phyloP scores from a whole-genome alignment of 2,113 vertebrate species.

The Nansenia antarctica region DNA sequence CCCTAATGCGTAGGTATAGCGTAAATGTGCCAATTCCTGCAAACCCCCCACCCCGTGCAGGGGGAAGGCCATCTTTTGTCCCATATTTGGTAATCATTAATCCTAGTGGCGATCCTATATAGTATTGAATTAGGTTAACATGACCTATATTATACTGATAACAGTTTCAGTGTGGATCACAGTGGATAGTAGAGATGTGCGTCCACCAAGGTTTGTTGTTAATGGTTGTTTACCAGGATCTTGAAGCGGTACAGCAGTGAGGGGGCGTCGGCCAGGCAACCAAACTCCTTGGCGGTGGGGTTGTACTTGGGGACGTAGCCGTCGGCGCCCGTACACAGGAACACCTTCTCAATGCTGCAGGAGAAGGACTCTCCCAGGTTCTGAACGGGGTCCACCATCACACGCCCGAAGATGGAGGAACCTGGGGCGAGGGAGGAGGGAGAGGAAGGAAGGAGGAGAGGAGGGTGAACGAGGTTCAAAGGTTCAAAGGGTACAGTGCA shows the following conservation, averaged over 20 bases:
- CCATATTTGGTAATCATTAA: no score
- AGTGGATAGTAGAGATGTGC: background rate
- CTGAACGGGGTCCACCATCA: conserved; percentile 82
- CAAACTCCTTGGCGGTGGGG: conserved; percentile 72
- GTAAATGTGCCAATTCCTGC: no score
- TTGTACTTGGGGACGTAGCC: conserved; percentile 80
- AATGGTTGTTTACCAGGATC: conserved; percentile 67
- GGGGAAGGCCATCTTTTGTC: no score
- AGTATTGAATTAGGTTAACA: no score
- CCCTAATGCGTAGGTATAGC: no score
- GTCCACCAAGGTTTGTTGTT: background rate
- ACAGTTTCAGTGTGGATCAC: background rate
- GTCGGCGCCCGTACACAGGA: conserved; percentile 80
- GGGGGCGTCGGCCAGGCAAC: conserved; percentile 74
- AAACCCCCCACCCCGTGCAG: no score
- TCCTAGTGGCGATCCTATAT: no score
- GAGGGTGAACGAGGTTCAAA: background rate
- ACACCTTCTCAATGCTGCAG: conserved; percentile 79
- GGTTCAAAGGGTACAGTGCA: no score
- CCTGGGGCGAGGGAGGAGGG: conserved; percentile 42
- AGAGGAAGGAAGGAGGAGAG: background rate
- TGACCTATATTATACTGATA: no score
- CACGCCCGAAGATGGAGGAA: conserved; percentile 69
- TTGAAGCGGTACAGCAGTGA: conserved; percentile 80
- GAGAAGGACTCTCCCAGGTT: conserved; percentile 80